These are phyloP conservation scores for Phengaris arion DNA, from an alignment of 2,888 invertebrate species.

Conservation along the genomic window DNA sequence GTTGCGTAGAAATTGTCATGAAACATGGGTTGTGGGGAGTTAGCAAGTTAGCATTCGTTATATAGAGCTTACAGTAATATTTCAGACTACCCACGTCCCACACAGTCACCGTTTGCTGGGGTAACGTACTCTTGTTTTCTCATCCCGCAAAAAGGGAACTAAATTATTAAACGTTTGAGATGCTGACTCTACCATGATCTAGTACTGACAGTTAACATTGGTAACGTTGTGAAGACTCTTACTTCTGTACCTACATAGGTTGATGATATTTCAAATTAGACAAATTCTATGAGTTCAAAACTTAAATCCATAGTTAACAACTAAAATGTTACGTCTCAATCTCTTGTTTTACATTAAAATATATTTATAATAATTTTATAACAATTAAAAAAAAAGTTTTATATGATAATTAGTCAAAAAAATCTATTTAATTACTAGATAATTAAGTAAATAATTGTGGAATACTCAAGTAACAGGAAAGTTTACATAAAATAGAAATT, in stretches of 20 bases:
- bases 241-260: background rate
- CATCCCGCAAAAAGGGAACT: slow-evolving; percentile 55
- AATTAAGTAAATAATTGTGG: slow-evolving; percentile 22
- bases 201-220: background rate
- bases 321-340: background rate
- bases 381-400: slow-evolving; percentile 23
- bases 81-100: slow-evolving; percentile 38
- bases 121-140: slow-evolving; percentile 48
- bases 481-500: background rate
- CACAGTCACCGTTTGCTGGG: slow-evolving; percentile 35
- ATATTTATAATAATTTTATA: slow-evolving; percentile 1
- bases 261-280: background rate
- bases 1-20: background rate
- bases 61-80: background rate
- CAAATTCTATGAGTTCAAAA: too few relatives aligned
- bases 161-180: slow-evolving; percentile 53
- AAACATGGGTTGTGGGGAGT: background rate
- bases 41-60: background rate
- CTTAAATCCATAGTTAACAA: too few relatives aligned
- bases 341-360: background rate
- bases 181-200: slow-evolving; percentile 3
- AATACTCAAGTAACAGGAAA: background rate
- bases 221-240: background rate
- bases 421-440: slow-evolving; percentile 21
- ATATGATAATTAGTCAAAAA: slow-evolving; percentile 20